Evolutionary conservation across 2,113 vertebrate genomes (phyloP), one percentile per base, ranked within the genome.

Genomic region (Rhinichthys klamathensis): DNA sequence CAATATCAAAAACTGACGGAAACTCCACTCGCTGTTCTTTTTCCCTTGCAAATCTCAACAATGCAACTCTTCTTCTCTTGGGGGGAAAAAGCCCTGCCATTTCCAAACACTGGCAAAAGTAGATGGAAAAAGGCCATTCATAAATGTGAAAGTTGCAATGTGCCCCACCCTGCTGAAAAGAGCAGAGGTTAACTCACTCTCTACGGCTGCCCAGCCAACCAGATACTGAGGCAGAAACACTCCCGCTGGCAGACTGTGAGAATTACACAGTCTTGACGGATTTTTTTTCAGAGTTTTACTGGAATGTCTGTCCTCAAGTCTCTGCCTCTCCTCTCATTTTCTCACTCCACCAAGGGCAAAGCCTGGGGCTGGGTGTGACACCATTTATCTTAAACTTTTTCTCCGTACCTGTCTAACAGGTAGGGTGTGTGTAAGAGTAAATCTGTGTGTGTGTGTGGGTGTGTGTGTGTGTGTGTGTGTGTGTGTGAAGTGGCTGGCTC

Each of bases 341-440:
- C 32, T 70, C 18, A 67, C 85, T 90, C 78, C 84, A 80, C 91
- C 85, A 12, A 82, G 46, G 87, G 92, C 87, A 32, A 91, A 85
- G 88, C 84, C 90, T 84, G 65, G 78, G 84, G 87, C 81, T 89
- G 93, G 92, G 92, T 92, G 90, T 93, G 92, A 88, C 90, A 32
- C 11, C 13, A 89, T 91, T 92, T 92, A 92, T 93, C 92, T 90
- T 49, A 46, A 74, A 87, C 93, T 91, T 83, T 90, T 87, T 87
- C 81, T 93, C 87, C 63, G 72, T 92, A 95, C 95, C 93, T 93
- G 94, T 93, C 92, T 86, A 87, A 93, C 93, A 93, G 92, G 94
- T 92, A 84, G 46, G 74, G 90, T 87, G 85, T 91, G 89, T 92
- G 90, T 89, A 80, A 77, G 84, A 89, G 92, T 89, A 88, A 86